These are phyloP conservation scores for Pseudopipra pipra DNA, from an alignment of 2,113 vertebrate species.

Conservation along the genomic window DNA sequence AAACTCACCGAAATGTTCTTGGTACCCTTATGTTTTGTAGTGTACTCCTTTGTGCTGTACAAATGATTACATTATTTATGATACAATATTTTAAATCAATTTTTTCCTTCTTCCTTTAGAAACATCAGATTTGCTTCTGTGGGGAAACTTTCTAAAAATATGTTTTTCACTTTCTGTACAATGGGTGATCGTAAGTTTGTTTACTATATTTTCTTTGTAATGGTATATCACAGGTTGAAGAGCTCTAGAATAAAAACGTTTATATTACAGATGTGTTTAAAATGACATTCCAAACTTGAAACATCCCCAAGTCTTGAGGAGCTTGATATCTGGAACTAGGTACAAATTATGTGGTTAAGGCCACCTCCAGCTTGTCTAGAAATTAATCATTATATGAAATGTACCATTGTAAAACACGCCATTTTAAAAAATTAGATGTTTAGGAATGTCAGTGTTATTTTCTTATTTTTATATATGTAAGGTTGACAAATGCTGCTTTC, in stretches of 20 bases:
- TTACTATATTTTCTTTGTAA: conserved; percentile 41
- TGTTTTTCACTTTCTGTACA: conserved; percentile 47
- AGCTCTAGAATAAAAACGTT: conserved; percentile 15
- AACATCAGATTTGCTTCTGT: conserved; percentile 25
- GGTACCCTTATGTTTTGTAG: conserved; percentile 5
- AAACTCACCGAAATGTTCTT: conserved; percentile 36
- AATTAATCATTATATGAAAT: not conserved
- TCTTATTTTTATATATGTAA: not conserved
- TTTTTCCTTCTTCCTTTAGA: conserved; percentile 30
- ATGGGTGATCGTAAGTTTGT: conserved; percentile 42
- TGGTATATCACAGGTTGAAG: conserved; percentile 44
- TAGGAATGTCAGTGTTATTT: not conserved
- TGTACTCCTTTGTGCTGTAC: not conserved
- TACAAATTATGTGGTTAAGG: not conserved
- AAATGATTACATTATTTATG: not conserved
- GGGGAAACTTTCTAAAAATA: conserved; percentile 20
- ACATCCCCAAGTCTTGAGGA: not conserved
- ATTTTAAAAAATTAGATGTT: not conserved
- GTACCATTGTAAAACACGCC: not conserved
- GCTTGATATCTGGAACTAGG: not conserved
- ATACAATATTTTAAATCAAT: not conserved
- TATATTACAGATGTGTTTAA: conserved; percentile 33
- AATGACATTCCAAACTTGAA: conserved; percentile 33
- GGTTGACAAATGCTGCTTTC: not conserved
- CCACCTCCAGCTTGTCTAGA: not conserved